These are phyloP conservation scores for Gorsachius goisagi DNA, from an alignment of 2,113 vertebrate species.

Conservation along the genomic window DNA sequence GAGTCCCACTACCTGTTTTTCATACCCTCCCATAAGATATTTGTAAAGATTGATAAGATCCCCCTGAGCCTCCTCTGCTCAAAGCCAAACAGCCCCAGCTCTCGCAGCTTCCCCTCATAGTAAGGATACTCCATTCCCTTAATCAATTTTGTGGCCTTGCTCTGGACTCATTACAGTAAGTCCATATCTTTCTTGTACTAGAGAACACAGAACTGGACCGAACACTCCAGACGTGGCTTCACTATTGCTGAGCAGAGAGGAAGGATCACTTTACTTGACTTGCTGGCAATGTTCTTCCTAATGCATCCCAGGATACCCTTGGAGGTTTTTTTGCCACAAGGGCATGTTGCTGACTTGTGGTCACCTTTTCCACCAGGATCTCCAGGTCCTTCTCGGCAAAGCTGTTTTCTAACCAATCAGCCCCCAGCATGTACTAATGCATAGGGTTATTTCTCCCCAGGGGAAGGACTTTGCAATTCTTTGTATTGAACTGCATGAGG, in stretches of 20 bases:
- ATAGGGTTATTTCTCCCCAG: background rate
- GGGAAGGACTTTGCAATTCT: background rate
- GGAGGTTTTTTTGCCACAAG: background rate
- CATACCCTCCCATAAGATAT: background rate
- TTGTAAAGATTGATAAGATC: background rate
- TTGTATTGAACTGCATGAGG: background rate
- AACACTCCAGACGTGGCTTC: background rate
- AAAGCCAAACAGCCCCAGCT: background rate
- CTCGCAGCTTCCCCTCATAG: background rate
- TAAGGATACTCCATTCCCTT: background rate
- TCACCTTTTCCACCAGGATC: background rate
- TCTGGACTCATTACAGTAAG: background rate
- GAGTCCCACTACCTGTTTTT: background rate
- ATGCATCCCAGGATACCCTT: background rate
- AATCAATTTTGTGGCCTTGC: background rate
- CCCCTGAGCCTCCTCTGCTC: background rate
- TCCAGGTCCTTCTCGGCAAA: background rate
- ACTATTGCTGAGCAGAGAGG: background rate
- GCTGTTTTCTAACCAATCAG: background rate
- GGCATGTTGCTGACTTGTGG: background rate
- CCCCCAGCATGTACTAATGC: background rate
- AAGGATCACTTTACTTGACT: background rate
- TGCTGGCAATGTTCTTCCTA: background rate
- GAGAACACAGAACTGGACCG: background rate
- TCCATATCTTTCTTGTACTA: background rate